phyloP scores from a whole-genome alignment of 1,140 invertebrate species.

The Thalassaphorura encarpata region DNA sequence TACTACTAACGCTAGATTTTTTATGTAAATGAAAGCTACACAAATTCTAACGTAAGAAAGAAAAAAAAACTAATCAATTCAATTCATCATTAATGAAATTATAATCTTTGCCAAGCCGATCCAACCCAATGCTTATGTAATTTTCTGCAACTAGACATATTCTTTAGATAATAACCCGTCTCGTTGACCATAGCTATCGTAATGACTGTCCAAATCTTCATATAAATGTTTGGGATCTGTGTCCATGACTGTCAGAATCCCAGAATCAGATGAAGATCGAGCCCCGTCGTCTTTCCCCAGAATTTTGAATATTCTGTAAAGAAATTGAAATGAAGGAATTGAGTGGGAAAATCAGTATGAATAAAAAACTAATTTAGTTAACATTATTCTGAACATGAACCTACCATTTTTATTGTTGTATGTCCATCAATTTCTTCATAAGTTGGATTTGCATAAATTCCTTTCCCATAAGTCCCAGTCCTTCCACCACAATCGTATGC shows the following conservation, averaged over 20 bases:
- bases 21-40: too few relatives aligned
- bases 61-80: too few relatives aligned
- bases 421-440: slow-evolving; percentile 23
- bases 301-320: too few relatives aligned
- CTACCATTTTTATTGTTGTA: neutral
- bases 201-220: slow-evolving; percentile 19
- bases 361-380: too few relatives aligned
- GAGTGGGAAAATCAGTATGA: too few relatives aligned
- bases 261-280: slow-evolving; percentile 18
- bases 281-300: too few relatives aligned
- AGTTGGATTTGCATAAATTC: slow-evolving; percentile 14
- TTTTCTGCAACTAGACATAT: neutral
- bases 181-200: slow-evolving; percentile 20
- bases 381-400: neutral
- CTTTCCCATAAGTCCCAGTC: neutral
- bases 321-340: too few relatives aligned
- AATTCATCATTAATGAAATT: neutral
- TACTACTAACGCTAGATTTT: too few relatives aligned
- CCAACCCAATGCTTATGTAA: too few relatives aligned
- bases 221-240: slow-evolving; percentile 10
- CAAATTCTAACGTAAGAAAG: too few relatives aligned
- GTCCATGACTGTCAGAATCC: slow-evolving; percentile 17
- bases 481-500: slow-evolving; percentile 13
- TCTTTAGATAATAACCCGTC: slow-evolving; percentile 5
- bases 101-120: neutral